These are phyloP conservation scores for Ochropacha duplaris DNA, from an alignment of 2,888 invertebrate genomes.

Conservation along the genomic window DNA sequence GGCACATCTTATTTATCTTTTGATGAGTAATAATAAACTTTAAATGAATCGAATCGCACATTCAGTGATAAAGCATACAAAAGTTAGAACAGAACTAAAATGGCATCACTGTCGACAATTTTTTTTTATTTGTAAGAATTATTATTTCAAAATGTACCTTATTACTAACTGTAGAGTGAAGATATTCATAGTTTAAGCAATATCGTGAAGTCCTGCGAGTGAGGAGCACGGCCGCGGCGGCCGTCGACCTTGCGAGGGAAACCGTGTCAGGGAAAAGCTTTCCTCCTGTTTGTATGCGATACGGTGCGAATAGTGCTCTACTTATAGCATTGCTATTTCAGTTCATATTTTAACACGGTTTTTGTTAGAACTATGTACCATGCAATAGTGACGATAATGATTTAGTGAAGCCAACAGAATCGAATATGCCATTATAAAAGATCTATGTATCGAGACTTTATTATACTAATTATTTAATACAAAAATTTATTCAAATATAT, in stretches of 20 bases:
- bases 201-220: constrained; percentile 31
- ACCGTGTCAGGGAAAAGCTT: constrained; percentile 74
- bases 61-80: too few species aligned
- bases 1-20: too few species aligned
- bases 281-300: constrained; percentile 49
- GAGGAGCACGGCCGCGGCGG: constrained; percentile 46
- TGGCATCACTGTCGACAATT: too few species aligned
- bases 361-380: too few species aligned
- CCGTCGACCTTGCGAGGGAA: constrained; percentile 68
- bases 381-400: background rate
- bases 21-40: too few species aligned
- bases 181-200: constrained; percentile 8
- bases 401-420: background rate
- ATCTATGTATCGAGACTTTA: background rate
- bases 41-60: too few species aligned
- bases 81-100: too few species aligned
- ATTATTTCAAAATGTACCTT: too few species aligned
- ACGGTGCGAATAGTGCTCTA: constrained; percentile 49
- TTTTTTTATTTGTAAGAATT: too few species aligned
- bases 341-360: background rate
- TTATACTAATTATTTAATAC: too few species aligned
- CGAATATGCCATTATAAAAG: too few species aligned
- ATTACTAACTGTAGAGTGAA: too few species aligned
- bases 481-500: background rate
- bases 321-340: constrained; percentile 19